phyloP scores from a whole-genome alignment of 2,797 vertebrate species.

The Anomalospiza imberbis region DNA sequence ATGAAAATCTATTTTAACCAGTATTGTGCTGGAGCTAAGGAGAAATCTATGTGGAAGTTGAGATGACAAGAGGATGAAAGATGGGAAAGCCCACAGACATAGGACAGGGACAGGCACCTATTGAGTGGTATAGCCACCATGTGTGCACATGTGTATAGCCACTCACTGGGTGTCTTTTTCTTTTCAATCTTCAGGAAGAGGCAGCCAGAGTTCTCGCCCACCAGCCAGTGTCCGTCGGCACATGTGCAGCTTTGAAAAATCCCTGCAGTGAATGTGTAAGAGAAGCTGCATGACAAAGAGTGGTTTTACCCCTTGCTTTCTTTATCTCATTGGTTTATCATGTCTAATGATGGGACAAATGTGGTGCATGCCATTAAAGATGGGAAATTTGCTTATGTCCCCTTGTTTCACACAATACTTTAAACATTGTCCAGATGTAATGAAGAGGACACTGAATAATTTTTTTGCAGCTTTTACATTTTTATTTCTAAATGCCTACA shows the following conservation, averaged over 20 bases:
- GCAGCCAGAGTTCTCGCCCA: slow-evolving; percentile 82
- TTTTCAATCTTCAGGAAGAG: slow-evolving; percentile 83
- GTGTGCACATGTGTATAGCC: slow-evolving; percentile 70
- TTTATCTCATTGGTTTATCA: slow-evolving; percentile 75
- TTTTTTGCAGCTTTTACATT: slow-evolving; percentile 41
- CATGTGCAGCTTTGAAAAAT: slow-evolving; percentile 83
- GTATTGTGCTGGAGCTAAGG: not conserved
- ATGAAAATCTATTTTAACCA: not conserved
- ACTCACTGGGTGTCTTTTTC: slow-evolving; percentile 80
- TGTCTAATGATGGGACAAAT: slow-evolving; percentile 72
- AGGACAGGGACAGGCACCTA: slow-evolving; percentile 50
- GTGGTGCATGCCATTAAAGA: slow-evolving; percentile 76
- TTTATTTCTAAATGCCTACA: slow-evolving; percentile 62
- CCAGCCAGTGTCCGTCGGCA: slow-evolving; percentile 81
- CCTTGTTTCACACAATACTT: slow-evolving; percentile 62
- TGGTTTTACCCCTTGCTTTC: slow-evolving; percentile 78
- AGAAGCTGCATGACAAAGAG: slow-evolving; percentile 80
- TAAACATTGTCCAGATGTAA: slow-evolving; percentile 59
- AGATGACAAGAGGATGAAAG: not conserved
- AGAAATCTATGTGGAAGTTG: not conserved
- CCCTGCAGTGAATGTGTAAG: slow-evolving; percentile 85
- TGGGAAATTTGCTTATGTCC: slow-evolving; percentile 65
- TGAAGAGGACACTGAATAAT: slow-evolving; percentile 69
- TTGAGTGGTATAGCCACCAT: slow-evolving; percentile 65
- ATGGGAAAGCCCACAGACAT: not conserved